Evolutionary conservation across 2,888 invertebrate species (phyloP), one percentile per base, ranked within the genome.

Genomic region (Trissoscelio sp.): DNA sequence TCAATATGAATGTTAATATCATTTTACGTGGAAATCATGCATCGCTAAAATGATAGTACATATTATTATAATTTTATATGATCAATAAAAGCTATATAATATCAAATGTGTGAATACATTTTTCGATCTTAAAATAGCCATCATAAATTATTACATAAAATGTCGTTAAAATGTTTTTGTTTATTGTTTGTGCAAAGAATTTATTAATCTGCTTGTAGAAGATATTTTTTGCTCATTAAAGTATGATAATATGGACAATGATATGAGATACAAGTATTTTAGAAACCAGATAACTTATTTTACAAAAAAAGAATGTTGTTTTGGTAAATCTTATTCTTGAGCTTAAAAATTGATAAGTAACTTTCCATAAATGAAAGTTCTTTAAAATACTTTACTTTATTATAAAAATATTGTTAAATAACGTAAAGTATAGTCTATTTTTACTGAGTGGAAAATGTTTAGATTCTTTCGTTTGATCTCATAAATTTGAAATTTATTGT

Each of bases 1-100:
- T 55, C 11, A 34, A 34, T 55, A 34, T 34, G 34, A 34, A 34
- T 55, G 55, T 34, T 55, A 24, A 16, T 34, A 55, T 34, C 55
- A 18, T 18, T 55, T 55, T 55, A 55, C 55, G 55, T 34, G 18
- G 55, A 31, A 55, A 55, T 55, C 18, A 18, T 14, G 14, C 11
- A 7, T 34, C 31, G 18, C 16, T 55, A 18, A 55, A 18, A 34
- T 55, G 22, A 34, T 16, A 18, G 18, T 14, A n/a, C 18, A 55
- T 51, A 24, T 24, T 28, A 34, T 34, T 55, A 55, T 9, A 55
- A 37, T 37, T 28, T 11, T 31, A 55, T 12, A 34, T n/a, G 16
- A 3, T 31, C 12, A 48, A 48, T 24, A 24, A 48, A 53, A 31
- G 20, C 4, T n/a, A 24, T 24, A 4, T 24, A 4, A 24, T 7